These are phyloP conservation scores for Conchocele bisecta DNA, from an alignment of 2,888 invertebrate genomes.

Conservation along the genomic window DNA sequence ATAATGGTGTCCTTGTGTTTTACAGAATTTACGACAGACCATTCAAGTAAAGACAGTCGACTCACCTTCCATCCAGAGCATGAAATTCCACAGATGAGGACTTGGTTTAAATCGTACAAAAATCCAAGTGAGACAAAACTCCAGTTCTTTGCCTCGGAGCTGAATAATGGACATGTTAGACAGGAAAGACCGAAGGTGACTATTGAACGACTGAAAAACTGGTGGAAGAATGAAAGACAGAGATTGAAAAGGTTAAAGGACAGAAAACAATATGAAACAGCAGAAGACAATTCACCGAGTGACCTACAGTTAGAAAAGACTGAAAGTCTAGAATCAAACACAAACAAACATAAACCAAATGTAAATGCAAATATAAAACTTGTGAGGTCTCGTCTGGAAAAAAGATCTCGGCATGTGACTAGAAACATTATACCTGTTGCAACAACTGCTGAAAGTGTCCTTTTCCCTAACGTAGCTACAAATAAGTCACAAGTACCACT, in stretches of 20 bases:
- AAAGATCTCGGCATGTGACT: too few relatives aligned
- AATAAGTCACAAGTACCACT: too few relatives aligned
- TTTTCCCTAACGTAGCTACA: too few relatives aligned
- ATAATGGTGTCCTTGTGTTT: too few relatives aligned
- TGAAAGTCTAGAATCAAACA: too few relatives aligned
- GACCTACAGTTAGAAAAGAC: too few relatives aligned
- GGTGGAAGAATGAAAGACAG: slow-evolving; percentile 83
- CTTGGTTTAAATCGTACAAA: slow-evolving; percentile 77
- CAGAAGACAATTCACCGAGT: neutral
- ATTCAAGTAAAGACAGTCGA: slow-evolving; percentile 54
- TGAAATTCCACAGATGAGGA: slow-evolving; percentile 79
- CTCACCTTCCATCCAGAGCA: slow-evolving; percentile 80
- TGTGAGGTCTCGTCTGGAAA: too few relatives aligned
- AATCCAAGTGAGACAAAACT: slow-evolving; percentile 76
- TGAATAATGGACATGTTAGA: slow-evolving; percentile 79
- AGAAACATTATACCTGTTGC: too few relatives aligned
- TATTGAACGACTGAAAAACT: slow-evolving; percentile 76
- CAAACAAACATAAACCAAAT: too few relatives aligned
- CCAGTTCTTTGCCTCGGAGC: slow-evolving; percentile 73
- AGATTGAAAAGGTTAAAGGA: slow-evolving; percentile 62
- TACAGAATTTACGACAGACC: slow-evolving; percentile 29
- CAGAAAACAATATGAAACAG: neutral
- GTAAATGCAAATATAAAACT: too few relatives aligned
- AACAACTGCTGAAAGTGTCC: too few relatives aligned
- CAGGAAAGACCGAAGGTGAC: slow-evolving; percentile 77